Evolutionary conservation across 2,113 vertebrate genomes (phyloP).

Genomic region (Fregata magnificens): DNA sequence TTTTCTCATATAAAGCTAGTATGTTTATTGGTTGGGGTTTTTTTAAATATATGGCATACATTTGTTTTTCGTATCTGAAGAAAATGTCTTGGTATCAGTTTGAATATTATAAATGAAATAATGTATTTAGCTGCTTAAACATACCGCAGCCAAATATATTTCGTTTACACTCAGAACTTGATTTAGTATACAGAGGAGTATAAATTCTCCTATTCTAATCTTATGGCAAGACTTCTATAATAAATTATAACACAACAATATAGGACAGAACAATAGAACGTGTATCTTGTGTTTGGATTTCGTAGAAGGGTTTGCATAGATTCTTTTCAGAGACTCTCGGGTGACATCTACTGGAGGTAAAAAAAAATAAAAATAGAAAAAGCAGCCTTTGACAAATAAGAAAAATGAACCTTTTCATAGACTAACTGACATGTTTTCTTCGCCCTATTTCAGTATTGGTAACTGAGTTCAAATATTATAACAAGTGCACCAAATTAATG

Average conservation of each 20-base stretch:
- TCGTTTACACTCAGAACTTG: not conserved
- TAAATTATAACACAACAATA: not conserved
- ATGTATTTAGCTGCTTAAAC: not conserved
- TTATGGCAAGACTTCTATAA: not conserved
- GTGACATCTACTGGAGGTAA: constrained; percentile 69
- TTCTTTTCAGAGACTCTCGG: constrained; percentile 42
- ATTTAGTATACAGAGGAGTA: not conserved
- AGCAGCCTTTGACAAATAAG: not conserved
- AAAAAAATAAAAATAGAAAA: not conserved
- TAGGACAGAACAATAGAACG: not conserved
- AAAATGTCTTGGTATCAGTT: not conserved
- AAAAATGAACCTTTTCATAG: not conserved
- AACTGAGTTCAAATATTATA: not conserved
- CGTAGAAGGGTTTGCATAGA: not conserved
- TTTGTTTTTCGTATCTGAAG: not conserved
- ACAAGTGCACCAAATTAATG: not conserved
- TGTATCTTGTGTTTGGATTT: not conserved
- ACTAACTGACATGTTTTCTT: not conserved
- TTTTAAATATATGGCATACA: not conserved
- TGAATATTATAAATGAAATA: not conserved
- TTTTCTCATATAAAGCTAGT: not conserved
- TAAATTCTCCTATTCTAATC: not conserved
- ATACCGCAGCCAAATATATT: not conserved
- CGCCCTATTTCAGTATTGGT: not conserved
- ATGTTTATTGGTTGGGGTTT: fast-evolving